These are phyloP conservation scores for Ctenopoma multispine DNA, from an alignment of 2,797 vertebrate genomes.

Conservation along the genomic window DNA sequence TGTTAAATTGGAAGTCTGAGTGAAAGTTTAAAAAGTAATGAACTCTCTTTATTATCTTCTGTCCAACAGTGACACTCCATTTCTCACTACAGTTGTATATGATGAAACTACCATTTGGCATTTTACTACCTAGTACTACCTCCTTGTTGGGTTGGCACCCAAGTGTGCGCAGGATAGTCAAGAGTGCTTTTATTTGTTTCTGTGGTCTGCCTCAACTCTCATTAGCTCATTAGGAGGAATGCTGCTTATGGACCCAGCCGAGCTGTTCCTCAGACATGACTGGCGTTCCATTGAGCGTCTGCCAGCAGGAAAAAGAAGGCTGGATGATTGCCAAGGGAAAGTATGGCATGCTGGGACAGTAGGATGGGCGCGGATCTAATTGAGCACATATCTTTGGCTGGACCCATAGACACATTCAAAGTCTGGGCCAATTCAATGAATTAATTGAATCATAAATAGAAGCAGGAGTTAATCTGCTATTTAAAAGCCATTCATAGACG, in stretches of 20 bases:
- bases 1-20: background rate
- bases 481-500: slow-evolving; percentile 10
- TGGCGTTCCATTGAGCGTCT: slow-evolving; percentile 41
- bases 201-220: slow-evolving; percentile 52
- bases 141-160: slow-evolving; percentile 34
- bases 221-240: slow-evolving; percentile 59
- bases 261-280: slow-evolving; percentile 54
- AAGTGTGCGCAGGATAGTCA: slow-evolving; percentile 29
- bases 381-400: slow-evolving; percentile 24
- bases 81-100: slow-evolving; percentile 23
- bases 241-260: slow-evolving; percentile 52
- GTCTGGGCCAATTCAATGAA: slow-evolving; percentile 29
- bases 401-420: slow-evolving; percentile 27
- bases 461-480: slow-evolving; percentile 27
- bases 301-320: slow-evolving; percentile 51
- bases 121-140: slow-evolving; percentile 41
- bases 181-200: slow-evolving; percentile 65
- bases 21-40: slow-evolving; percentile 18
- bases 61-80: slow-evolving; percentile 17
- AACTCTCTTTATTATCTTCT: background rate
- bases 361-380: slow-evolving; percentile 49
- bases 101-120: slow-evolving; percentile 10
- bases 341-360: slow-evolving; percentile 55
- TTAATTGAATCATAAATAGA: slow-evolving; percentile 34
- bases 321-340: slow-evolving; percentile 64